phyloP scores from a whole-genome alignment of 1,140 invertebrate species.

The Drosophila littoralis region DNA sequence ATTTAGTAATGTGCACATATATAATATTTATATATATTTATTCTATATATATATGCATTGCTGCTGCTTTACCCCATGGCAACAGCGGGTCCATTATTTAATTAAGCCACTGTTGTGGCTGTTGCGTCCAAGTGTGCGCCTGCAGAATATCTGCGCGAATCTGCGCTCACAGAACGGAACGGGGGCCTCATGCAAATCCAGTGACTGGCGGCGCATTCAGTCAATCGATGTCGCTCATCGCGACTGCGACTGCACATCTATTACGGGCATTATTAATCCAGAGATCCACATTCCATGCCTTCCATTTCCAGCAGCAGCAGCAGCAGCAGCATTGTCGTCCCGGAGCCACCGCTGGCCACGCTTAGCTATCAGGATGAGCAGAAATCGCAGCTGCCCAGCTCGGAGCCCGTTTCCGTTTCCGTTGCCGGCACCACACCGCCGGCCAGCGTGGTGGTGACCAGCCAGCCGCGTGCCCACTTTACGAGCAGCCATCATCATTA shows the following conservation, averaged over 20 bases:
- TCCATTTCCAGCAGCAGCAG: conserved; percentile 39
- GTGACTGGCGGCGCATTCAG: conserved; percentile 42
- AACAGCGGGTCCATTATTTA: conserved; percentile 67
- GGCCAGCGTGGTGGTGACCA: conserved; percentile 55
- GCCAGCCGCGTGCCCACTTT: conserved; percentile 68
- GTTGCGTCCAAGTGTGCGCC: conserved; percentile 9
- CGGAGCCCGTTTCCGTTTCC: neutral
- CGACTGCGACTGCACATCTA: conserved; percentile 25
- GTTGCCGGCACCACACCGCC: conserved; percentile 3
- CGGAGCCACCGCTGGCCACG: conserved; percentile 49
- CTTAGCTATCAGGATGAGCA: conserved; percentile 73
- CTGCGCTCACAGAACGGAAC: conserved; percentile 6
- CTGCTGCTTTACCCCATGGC: conserved; percentile 28
- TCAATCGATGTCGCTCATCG: conserved; percentile 55
- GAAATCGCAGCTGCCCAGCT: conserved; percentile 18
- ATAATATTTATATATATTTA: neutral
- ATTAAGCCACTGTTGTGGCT: conserved; percentile 47
- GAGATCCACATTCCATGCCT: conserved; percentile 21
- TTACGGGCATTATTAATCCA: neutral
- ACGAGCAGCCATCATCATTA: conserved; percentile 80
- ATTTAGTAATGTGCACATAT: neutral
- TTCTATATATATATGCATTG: neutral
- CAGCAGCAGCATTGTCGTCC: conserved; percentile 6
- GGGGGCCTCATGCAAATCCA: conserved; percentile 36
- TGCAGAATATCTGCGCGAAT: conserved; percentile 57